These are phyloP conservation scores for Dendropsophus ebraccatus DNA, from an alignment of 2,113 vertebrate species.

Conservation along the genomic window DNA sequence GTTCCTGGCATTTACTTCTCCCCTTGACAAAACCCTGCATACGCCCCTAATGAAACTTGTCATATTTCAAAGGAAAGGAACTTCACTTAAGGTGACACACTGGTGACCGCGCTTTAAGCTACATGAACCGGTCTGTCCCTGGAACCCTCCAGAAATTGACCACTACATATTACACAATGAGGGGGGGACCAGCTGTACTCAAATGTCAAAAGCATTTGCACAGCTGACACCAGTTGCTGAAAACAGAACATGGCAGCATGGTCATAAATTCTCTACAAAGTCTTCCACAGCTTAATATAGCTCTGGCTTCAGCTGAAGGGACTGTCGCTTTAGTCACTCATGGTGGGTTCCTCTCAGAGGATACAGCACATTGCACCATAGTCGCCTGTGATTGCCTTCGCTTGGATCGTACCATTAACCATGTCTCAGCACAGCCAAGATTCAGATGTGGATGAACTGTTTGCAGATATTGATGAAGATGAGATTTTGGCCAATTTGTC, in stretches of 20 bases:
- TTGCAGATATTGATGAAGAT: slow-evolving; percentile 87
- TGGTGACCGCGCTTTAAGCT: neutral
- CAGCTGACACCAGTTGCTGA: slow-evolving; percentile 83
- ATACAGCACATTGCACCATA: neutral
- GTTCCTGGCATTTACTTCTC: too few species aligned
- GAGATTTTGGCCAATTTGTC: slow-evolving; percentile 92
- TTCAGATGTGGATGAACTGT: slow-evolving; percentile 66
- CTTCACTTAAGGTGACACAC: too few species aligned
- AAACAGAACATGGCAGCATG: slow-evolving; percentile 70
- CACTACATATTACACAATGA: slow-evolving; percentile 48
- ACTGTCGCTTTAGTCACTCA: slow-evolving; percentile 39
- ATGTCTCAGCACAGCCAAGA: slow-evolving; percentile 73
- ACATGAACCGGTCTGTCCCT: neutral
- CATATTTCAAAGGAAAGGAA: too few species aligned
- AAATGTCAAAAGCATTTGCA: slow-evolving; percentile 82
- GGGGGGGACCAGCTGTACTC: slow-evolving; percentile 79
- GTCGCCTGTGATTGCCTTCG: neutral
- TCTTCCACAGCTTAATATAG: slow-evolving; percentile 90
- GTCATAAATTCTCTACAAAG: slow-evolving; percentile 83
- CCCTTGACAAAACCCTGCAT: too few species aligned
- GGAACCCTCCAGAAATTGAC: slow-evolving; percentile 62
- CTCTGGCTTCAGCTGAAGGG: slow-evolving; percentile 63
- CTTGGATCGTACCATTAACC: neutral
- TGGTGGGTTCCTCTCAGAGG: slow-evolving; percentile 32
- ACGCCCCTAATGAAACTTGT: too few species aligned